Evolutionary conservation across 2,113 vertebrate species (phyloP).

Genomic region (Sterrhoptilus dennistouni): DNA sequence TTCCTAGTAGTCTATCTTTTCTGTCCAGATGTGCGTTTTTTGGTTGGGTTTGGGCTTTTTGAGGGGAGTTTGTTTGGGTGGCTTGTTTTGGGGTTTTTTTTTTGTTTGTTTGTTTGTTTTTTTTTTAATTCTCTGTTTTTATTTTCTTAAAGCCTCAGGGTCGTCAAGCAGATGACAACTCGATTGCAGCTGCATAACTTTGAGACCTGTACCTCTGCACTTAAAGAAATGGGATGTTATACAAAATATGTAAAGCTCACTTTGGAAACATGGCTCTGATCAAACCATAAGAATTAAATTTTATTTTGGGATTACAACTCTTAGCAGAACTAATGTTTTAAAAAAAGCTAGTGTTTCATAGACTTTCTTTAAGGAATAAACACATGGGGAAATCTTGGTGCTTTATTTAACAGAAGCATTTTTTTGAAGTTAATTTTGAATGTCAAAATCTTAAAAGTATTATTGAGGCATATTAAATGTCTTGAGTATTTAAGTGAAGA

Average conservation of each 20-base stretch:
- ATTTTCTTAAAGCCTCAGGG: conserved; percentile 86
- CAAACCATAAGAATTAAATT: conserved; percentile 30
- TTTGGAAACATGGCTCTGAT: conserved; percentile 40
- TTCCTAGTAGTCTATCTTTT: background rate
- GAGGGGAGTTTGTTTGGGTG: background rate
- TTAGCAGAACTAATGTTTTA: conserved; percentile 33
- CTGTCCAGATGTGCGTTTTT: background rate
- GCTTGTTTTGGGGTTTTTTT: background rate
- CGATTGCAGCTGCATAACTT: conserved; percentile 86
- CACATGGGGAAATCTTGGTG: conserved; percentile 9
- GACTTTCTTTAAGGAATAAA: conserved; percentile 54
- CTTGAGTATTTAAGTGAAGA: background rate
- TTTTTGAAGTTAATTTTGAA: conserved; percentile 24
- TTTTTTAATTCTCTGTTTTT: background rate
- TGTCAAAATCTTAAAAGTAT: background rate
- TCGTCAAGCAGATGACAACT: conserved; percentile 83
- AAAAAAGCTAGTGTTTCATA: background rate
- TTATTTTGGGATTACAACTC: conserved; percentile 35
- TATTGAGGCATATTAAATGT: conserved; percentile 4
- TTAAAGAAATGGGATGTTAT: background rate
- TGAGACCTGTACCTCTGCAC: background rate
- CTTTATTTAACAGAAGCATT: background rate
- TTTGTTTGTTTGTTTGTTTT: no score
- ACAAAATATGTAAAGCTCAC: background rate
- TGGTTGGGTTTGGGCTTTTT: background rate